A percentile compares a stretch with the other conserved stretches of the same genome.
phyloP scores from a whole-genome alignment of 2,797 vertebrate genomes.

The Aldrovandia affinis region DNA sequence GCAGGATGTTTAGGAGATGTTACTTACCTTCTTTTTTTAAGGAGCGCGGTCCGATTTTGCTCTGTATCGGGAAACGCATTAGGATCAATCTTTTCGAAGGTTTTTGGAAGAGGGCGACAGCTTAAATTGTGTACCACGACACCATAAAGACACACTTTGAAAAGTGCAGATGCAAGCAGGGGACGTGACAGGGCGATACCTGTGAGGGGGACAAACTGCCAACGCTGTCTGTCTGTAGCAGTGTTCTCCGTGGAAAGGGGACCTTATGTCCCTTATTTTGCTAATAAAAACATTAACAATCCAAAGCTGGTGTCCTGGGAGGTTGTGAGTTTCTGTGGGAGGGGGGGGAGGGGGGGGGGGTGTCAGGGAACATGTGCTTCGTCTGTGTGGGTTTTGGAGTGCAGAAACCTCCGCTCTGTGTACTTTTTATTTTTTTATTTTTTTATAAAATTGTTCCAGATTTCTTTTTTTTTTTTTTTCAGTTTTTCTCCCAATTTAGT shows the following conservation, averaged over 20 bases:
- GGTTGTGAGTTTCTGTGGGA: neutral
- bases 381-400: no score
- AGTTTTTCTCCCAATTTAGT: no score
- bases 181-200: constrained; percentile 40
- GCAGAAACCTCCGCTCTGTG: neutral
- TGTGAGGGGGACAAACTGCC: constrained; percentile 65
- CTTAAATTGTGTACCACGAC: constrained; percentile 39
- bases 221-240: constrained; percentile 49
- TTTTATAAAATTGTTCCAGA: no score
- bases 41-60: constrained; percentile 58
- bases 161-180: constrained; percentile 34
- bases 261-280: constrained; percentile 82
- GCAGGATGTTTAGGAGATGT: neutral
- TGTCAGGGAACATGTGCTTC: no score
- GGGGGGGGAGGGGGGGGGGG: neutral
- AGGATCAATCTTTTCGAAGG: constrained; percentile 60
- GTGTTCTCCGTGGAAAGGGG: constrained; percentile 65
- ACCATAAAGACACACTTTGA: constrained; percentile 36
- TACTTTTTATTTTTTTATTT: no score
- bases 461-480: no score
- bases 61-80: constrained; percentile 54
- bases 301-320: constrained; percentile 18
- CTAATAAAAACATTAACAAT: constrained; percentile 82
- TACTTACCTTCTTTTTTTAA: neutral
- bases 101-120: constrained; percentile 45